Evolutionary conservation across 2,113 vertebrate genomes (phyloP), one percentile per base, ranked within the genome.

Genomic region (Thryonomys swinderianus): DNA sequence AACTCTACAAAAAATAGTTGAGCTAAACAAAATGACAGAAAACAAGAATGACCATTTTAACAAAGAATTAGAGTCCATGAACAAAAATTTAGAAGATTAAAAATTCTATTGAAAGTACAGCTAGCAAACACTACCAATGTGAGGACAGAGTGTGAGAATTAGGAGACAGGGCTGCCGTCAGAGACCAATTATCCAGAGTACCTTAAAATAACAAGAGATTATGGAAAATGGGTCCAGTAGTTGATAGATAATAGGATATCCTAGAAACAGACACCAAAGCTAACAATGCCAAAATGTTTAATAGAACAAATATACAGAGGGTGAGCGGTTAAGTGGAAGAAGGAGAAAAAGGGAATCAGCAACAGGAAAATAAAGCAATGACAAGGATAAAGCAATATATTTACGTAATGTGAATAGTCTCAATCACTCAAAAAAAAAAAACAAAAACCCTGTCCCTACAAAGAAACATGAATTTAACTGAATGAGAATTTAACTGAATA

Each of bases 391-490:
- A 17, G 21, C n/a, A 40, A 71, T 40, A 40, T 71, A 40, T 27
- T 73, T 73, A 11, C 25, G 23, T 42, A 73, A 16, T 73, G 40
- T 45, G 23, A 73, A 73, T 73, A 40, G 71, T 42, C 71, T 73
- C 71, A 73, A 73, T 73, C 45, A 23, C 40, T 6, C 25, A 73
- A 25, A 42, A 71, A 40, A 40, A 73, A 25, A 42, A 71, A 40
- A 40, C 37, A 71, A 67, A 67, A 67, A n/a, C 66, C 17, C 12
- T 74, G 66, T 14, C 27, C 57, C 51, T 61, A 51, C n/a, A 67
- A 93, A 96, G 91, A 27, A 82, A 25, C 11, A 17, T n/a, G 34
- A 55, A 59, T 51, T 91, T 59, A 87, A 93, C 61, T 85, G 67
- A 40, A 66, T 67, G n/a, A 76, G 59, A 66, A 27, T 32, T 1